These are phyloP conservation scores for Protaetia brevitarsis DNA, from an alignment of 1,140 invertebrate genomes.

Conservation along the genomic window DNA sequence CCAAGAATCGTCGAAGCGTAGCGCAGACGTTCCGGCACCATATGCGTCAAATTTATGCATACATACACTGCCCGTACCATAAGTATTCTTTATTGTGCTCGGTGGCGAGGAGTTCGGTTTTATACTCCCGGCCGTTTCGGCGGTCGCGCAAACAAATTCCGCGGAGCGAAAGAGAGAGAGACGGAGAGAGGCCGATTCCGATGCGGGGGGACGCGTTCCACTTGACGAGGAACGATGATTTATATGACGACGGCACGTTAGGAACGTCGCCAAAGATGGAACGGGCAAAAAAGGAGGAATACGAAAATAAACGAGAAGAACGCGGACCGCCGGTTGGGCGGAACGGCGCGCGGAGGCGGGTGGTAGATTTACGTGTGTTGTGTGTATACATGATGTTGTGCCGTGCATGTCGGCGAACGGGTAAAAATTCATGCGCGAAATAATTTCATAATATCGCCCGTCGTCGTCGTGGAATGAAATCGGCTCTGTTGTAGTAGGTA, in stretches of 20 bases:
- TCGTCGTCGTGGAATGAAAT: neutral
- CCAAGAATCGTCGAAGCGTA: neutral
- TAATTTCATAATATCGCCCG: neutral
- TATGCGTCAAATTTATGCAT: constrained; percentile 13
- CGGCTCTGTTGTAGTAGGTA: neutral
- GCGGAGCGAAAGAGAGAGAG: neutral
- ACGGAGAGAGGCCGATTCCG: neutral
- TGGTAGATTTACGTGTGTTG: too few species aligned
- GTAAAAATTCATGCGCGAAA: neutral
- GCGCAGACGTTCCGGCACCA: constrained; percentile 1
- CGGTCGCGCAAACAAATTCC: neutral
- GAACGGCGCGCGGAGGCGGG: too few species aligned
- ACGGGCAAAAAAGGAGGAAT: neutral
- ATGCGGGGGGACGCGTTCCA: neutral
- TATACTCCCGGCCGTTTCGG: neutral
- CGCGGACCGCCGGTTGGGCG: neutral
- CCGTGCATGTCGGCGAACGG: neutral
- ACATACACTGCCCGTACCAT: neutral
- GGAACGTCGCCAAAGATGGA: neutral
- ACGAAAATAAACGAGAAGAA: neutral
- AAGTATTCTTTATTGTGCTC: constrained; percentile 2
- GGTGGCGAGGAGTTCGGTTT: neutral
- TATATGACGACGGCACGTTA: constrained; percentile 5
- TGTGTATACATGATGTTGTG: too few species aligned
- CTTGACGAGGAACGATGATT: neutral